Evolutionary conservation across 2,888 invertebrate genomes (phyloP).

Genomic region (Troides aeacus): DNA sequence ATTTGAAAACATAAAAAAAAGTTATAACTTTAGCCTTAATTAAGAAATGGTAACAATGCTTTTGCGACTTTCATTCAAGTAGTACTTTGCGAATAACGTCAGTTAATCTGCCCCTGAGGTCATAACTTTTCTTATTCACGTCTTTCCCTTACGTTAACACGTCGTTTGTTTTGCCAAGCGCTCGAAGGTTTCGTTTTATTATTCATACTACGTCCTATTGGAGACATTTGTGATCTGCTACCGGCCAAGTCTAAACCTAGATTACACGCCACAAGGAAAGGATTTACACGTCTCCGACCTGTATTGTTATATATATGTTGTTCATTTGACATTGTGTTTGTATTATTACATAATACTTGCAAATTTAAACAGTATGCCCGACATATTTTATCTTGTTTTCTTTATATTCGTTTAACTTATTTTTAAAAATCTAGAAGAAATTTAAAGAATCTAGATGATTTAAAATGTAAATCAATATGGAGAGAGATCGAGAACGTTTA

Average conservation of each 20-base stretch:
- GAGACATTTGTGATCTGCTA: conserved; percentile 27
- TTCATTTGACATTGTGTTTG: background rate
- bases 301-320: background rate
- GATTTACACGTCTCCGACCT: background rate
- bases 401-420: background rate
- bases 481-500: background rate
- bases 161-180: conserved; percentile 31
- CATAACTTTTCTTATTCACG: conserved; percentile 29
- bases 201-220: conserved; percentile 15
- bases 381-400: background rate
- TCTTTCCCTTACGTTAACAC: conserved; percentile 32
- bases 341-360: background rate
- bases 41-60: background rate
- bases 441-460: no score
- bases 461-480: no score
- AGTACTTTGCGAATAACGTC: background rate
- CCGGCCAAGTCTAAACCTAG: conserved; percentile 16
- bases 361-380: no score
- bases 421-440: no score
- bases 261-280: conserved; percentile 12
- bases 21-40: background rate
- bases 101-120: conserved; percentile 20
- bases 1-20: background rate
- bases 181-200: conserved; percentile 4
- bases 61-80: background rate